Conservation (phyloP, 2,888 invertebrate species). For the Uropetala carovei region DNA sequence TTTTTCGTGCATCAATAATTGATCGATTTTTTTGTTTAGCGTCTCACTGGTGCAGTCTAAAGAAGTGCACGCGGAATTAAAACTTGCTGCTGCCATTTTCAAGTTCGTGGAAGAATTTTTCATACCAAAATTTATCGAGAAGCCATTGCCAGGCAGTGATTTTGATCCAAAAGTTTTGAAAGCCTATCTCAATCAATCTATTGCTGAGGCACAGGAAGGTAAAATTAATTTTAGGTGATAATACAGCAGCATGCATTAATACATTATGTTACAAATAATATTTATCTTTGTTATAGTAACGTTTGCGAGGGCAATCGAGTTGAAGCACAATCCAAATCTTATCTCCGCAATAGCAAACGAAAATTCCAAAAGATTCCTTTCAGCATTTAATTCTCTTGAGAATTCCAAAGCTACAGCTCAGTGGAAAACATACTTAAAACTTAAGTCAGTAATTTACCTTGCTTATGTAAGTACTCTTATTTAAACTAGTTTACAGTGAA, state of each 20-base stretch:
- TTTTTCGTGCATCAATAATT: not conserved
- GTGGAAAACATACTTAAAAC: constrained; percentile 79
- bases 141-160: constrained; percentile 76
- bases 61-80: constrained; percentile 79
- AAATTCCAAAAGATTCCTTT: constrained; percentile 79
- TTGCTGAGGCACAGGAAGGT: constrained; percentile 83
- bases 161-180: constrained; percentile 78
- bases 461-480: constrained; percentile 76
- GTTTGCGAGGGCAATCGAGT: constrained; percentile 80
- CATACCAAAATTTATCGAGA: constrained; percentile 72
- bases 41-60: constrained; percentile 80
- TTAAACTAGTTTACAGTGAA: not conserved
- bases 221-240: not conserved
- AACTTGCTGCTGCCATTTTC: constrained; percentile 80
- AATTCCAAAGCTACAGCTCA: constrained; percentile 77
- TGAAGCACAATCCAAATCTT: constrained; percentile 79
- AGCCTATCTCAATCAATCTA: constrained; percentile 80
- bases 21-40: constrained; percentile 69
- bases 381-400: constrained; percentile 78
- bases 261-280: too few species aligned
- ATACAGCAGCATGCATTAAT: not conserved
- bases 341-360: constrained; percentile 80
- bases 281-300: constrained; percentile 75
- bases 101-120: constrained; percentile 76
- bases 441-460: constrained; percentile 80